Evolutionary conservation across 2,888 invertebrate genomes (phyloP).

Genomic region (Rhingia rostrata): DNA sequence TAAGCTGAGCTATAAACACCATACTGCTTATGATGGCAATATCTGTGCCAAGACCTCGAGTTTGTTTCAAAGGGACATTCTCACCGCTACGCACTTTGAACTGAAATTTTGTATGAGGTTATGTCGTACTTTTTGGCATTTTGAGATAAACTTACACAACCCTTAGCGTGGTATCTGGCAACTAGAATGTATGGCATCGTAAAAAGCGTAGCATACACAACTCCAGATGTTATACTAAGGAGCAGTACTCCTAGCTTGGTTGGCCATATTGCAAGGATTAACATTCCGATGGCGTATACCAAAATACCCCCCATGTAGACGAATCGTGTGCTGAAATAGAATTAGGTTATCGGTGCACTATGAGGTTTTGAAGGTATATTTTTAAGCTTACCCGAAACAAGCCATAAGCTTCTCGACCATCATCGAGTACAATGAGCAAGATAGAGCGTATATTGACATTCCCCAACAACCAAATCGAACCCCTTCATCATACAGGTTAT

Average conservation of each 20-base stretch:
- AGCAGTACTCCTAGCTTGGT: constrained; percentile 82
- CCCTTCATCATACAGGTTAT: constrained; percentile 80
- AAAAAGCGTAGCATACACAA: constrained; percentile 83
- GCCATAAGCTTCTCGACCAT: constrained; percentile 81
- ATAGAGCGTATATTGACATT: constrained; percentile 83
- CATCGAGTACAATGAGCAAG: constrained; percentile 82
- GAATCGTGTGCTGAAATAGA: constrained; percentile 77
- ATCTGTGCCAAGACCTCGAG: constrained; percentile 83
- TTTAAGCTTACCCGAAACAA: constrained; percentile 79
- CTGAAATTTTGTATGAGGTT: constrained; percentile 74
- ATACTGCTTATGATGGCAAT: constrained; percentile 83
- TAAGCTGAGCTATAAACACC: constrained; percentile 82
- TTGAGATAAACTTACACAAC: constrained; percentile 80
- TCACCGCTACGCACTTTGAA: constrained; percentile 80
- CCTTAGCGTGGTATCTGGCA: constrained; percentile 82
- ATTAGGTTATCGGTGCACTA: background rate
- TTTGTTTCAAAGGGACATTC: constrained; percentile 81
- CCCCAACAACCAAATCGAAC: constrained; percentile 83
- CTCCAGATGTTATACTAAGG: constrained; percentile 82
- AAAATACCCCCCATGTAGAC: constrained; percentile 82
- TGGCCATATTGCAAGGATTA: constrained; percentile 82
- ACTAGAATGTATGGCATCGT: constrained; percentile 83
- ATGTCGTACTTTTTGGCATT: background rate
- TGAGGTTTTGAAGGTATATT: too few species aligned
- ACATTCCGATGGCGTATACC: constrained; percentile 82